Evolutionary conservation across 2,113 vertebrate species (phyloP), one percentile per base, ranked within the genome.

Genomic region (Grammatotria lemairii): DNA sequence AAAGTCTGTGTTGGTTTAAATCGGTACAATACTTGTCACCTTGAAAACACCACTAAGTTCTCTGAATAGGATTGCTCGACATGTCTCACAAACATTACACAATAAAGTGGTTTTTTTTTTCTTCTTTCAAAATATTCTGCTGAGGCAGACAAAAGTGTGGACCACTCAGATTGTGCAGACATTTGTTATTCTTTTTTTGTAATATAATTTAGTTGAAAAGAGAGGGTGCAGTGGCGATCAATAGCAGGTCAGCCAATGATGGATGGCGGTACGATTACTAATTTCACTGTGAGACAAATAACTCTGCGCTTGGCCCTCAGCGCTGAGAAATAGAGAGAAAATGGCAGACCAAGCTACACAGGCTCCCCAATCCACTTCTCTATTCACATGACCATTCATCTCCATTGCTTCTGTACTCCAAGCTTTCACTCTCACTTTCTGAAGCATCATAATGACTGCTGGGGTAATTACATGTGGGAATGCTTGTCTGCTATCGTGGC

Each of bases 281-380:
- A 97, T 97, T 97, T 96, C 94, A 94, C 92, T 65, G 87, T 58
- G 80, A 96, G 96, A 96, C 93, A 96, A 95, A 96, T 96, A 95
- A 95, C 93, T 93, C 79, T 16, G 88, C 45, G 45, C 82, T 82
- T 11, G 70, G 89, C 82, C 93, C 87, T 84, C 85, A 85, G 85
- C 80, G 80, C 75, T 86, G 91, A 94, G 83, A 80, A 91, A 92
- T 85, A 60, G 88, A 84, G 86, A 88, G 91, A 93, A 91, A 93
- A 91, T 88, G 86, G 88, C 87, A 87, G 89, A 79, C 68, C 54
- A 13, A 82, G 89, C 85, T 65, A 81, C 91, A 79, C 17, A 16
- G 73, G 73, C 90, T 91, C 93, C 93, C 83, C 88, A 85, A 91
- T 92, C 84, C 83, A 92, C 90, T 93, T 91, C 88, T 89, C 83